A percentile compares a stretch with the other conserved stretches of the same genome.
These are phyloP conservation scores for Eptesicus fuscus DNA, from an alignment of 2,113 vertebrate species.

Conservation along the genomic window DNA sequence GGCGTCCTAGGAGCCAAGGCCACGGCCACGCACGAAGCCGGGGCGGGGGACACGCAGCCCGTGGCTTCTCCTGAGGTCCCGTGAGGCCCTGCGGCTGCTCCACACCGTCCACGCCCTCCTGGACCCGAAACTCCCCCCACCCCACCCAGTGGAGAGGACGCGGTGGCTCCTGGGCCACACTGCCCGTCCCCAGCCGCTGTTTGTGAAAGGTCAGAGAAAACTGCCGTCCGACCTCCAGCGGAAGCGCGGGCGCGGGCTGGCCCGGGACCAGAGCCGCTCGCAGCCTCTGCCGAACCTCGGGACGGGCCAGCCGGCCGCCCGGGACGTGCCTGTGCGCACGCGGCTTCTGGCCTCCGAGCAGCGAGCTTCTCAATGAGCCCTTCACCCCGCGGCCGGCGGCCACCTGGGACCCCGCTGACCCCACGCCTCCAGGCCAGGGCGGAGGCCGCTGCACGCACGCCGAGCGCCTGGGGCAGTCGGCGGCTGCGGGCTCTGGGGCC, in stretches of 20 bases:
- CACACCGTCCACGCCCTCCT: accelerated
- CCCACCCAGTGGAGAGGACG: accelerated
- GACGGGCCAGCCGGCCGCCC: too few relatives aligned
- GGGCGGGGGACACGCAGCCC: accelerated
- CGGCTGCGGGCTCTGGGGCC: not conserved
- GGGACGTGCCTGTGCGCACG: not conserved
- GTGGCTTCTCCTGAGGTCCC: not conserved
- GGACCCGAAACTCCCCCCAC: accelerated
- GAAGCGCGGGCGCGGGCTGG: not conserved
- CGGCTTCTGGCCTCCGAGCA: not conserved
- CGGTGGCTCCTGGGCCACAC: not conserved
- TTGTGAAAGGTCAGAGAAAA: not conserved
- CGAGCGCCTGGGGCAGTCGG: accelerated
- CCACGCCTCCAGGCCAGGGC: not conserved
- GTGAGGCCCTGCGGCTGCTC: not conserved
- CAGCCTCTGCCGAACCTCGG: too few relatives aligned
- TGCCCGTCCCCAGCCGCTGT: accelerated
- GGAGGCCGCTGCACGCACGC: not conserved
- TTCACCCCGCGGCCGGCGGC: not conserved
- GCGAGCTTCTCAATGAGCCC: not conserved
- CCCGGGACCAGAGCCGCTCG: too few relatives aligned
- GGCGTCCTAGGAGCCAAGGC: too few relatives aligned
- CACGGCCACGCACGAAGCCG: not conserved
- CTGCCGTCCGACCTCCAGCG: accelerated
- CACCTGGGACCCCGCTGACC: not conserved